These are phyloP conservation scores for Rhopalosiphum nymphaeae DNA, from an alignment of 2,888 invertebrate species.

Conservation along the genomic window DNA sequence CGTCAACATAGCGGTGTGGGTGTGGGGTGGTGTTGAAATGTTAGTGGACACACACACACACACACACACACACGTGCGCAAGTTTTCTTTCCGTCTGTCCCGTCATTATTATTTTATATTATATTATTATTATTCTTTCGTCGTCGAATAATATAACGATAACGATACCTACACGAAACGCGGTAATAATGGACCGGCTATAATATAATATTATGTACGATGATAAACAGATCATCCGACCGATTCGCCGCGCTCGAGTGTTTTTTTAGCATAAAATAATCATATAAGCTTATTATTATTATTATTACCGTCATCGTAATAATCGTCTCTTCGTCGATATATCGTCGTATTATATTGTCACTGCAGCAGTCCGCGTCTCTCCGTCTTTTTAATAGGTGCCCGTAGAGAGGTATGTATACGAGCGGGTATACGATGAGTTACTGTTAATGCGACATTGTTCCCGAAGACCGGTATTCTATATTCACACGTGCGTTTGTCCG, in stretches of 20 bases:
- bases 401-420: neutral
- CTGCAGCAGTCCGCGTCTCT: neutral
- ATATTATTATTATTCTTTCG: slow-evolving; percentile 15
- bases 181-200: slow-evolving; percentile 6
- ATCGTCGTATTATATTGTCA: slow-evolving; percentile 16
- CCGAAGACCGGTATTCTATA: neutral
- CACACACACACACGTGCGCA: neutral
- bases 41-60: neutral
- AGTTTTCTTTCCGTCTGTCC: neutral
- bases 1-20: neutral
- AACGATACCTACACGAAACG: slow-evolving; percentile 12
- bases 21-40: neutral
- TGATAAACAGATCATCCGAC: slow-evolving; percentile 12
- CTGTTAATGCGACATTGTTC: slow-evolving; percentile 17
- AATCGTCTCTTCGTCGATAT: neutral
- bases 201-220: neutral
- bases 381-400: neutral
- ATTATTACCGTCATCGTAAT: neutral
- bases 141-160: slow-evolving; percentile 39
- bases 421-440: neutral
- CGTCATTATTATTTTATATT: neutral
- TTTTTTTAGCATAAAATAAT: slow-evolving; percentile 4
- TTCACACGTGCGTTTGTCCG: neutral
- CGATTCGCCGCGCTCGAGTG: slow-evolving; percentile 18
- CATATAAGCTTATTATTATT: slow-evolving; percentile 1